Evolutionary conservation across 2,888 invertebrate genomes (phyloP), one percentile per base, ranked within the genome.

Genomic region (Frankliniella intonsa): DNA sequence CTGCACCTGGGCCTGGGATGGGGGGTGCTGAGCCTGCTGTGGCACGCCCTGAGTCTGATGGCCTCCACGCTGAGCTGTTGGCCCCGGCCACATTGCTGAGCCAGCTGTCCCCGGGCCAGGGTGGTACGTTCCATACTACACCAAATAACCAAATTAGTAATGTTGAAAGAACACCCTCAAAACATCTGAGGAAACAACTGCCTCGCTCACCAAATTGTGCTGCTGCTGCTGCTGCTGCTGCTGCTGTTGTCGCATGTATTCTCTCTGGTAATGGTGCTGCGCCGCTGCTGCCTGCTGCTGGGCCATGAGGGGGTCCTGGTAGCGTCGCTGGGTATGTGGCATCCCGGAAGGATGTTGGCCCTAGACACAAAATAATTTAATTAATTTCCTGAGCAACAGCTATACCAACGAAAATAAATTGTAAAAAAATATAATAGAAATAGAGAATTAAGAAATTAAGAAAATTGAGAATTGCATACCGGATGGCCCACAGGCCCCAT

Each of bases 201-300:
- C 55, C 5, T 5, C 55, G 12, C 69, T 25, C 25, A 76, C 69
- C 69, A 76, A 25, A 76, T 25, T 76, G 80, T 85, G 86, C 12
- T 85, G 86, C 8, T 85, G 85, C 80, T 85, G 86, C 86, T 85
- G 85, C 80, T 85, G 86, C 82, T 88, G 89, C 84, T 88, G 88
- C 83, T 87, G 87, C 11, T 17, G 19, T n/a, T 85, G 85, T 76
- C 69, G 69, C 12, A 76, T 76, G 69, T 76, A 84, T 84, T 86
- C 82, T 49, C 80, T 82, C 76, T 80, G 82, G 80, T 79, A 82
- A 22, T 51, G 83, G 38, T 82, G 84, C 17, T 83, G 81, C 19
- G 81, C 22, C 7, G 50, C 50, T 50, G 17, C 55, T 8, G 69
- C 69, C 69, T 22, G 25, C 69, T 76, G 69, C 69, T 76, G 69